Conservation (phyloP, 2,797 vertebrate genomes). For the Anniella stebbinsi region DNA sequence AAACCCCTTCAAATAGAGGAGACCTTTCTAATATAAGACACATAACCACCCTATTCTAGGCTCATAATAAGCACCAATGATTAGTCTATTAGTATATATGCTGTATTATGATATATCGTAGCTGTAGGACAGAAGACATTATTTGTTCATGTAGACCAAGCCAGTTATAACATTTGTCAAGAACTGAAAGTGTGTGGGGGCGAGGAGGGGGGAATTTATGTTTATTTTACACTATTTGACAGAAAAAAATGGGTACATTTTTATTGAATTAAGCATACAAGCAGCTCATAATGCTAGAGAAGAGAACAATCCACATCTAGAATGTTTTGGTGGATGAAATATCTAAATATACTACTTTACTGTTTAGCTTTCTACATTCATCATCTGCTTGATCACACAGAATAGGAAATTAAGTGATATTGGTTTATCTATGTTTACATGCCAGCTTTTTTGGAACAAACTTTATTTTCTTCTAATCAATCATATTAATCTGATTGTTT, state of each 20-base stretch:
- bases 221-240: not conserved
- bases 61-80: not conserved
- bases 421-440: too few relatives aligned
- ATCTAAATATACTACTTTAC: not conserved
- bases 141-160: not conserved
- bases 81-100: not conserved
- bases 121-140: not conserved
- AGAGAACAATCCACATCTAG: not conserved
- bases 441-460: not conserved
- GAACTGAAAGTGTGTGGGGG: not conserved
- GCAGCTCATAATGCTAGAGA: not conserved
- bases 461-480: not conserved
- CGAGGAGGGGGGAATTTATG: not conserved
- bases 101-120: not conserved
- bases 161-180: not conserved
- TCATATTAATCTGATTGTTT: not conserved
- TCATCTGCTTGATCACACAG: not conserved
- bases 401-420: not conserved
- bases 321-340: not conserved
- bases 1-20: too few relatives aligned
- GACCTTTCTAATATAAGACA: too few relatives aligned
- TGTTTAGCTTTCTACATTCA: not conserved
- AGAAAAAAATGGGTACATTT: not conserved
- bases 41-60: too few relatives aligned
- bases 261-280: slow-evolving; percentile 7